Evolutionary conservation across 2,888 invertebrate genomes (phyloP), one percentile per base, ranked within the genome.

Genomic region (Acanthoscelides obtectus): DNA sequence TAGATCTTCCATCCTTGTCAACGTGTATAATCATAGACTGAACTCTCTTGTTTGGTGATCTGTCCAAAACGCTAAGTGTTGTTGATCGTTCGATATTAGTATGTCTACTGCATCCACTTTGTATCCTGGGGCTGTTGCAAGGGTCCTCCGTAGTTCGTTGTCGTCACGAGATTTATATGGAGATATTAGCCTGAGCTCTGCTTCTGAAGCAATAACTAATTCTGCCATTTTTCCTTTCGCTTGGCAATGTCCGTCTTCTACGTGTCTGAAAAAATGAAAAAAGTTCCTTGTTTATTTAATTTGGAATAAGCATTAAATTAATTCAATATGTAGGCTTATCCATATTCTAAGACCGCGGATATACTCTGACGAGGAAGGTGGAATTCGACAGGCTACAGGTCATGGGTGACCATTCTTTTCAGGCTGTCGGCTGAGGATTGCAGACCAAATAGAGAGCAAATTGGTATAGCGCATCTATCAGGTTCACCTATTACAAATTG

Each of bases 141-240:
- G 79, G 64, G 84, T 84, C 68, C 84, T 82, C 63, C 84, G 84
- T 72, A 85, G 83, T 69, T 82, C 77, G 69, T 81, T 78, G 74
- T 82, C 82, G 19, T 79, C 77, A 65, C 86, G 86, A 19, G 87
- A 86, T 84, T 88, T 92, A 85, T 87, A 90, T 74, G 89, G 90
- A 83, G 89, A 91, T 85, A 89, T 89, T 82, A 86, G 86, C 77
- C 88, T 70, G 82, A 90, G 86, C 83, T 88, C 90, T 79, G 86
- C 90, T 79, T 89, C 89, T 75, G 88, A 89, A 0, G 90, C 92
- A 45, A 92, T 88, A 78, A 93, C 86, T 78, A 93, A 86, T 79
- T 88, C 88, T 6, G 92, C 90, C 66, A 88, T 72, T 8, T 80
- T 77, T 77, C 89, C 89, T 22, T 87, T 83, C 0, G 91, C 91